Evolutionary conservation across 2,113 vertebrate genomes (phyloP).

Genomic region (Gavialis gangeticus): DNA sequence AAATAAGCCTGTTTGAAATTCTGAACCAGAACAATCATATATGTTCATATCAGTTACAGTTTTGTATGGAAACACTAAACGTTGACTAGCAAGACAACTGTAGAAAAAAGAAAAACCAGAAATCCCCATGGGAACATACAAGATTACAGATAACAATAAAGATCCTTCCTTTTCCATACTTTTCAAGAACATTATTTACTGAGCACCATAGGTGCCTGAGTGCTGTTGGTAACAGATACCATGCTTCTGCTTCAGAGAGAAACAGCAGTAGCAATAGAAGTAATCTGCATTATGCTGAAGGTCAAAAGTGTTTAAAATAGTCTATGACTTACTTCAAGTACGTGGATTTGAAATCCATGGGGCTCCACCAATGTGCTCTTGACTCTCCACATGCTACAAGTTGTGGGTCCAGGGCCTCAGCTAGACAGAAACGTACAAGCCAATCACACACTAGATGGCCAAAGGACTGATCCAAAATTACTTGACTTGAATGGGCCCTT

Average conservation of each 20-base stretch:
- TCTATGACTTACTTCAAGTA: too few relatives aligned
- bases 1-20: not conserved
- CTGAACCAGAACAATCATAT: not conserved
- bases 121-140: not conserved
- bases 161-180: not conserved
- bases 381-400: not conserved
- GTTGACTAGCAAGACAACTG: not conserved
- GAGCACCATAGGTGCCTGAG: not conserved
- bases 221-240: not conserved
- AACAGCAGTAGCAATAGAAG: not conserved
- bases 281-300: not conserved
- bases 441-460: not conserved
- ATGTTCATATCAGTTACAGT: not conserved
- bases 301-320: not conserved
- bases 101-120: not conserved
- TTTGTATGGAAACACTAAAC: not conserved
- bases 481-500: not conserved
- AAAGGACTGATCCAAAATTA: not conserved
- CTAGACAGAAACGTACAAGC: not conserved
- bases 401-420: not conserved
- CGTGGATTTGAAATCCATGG: not conserved
- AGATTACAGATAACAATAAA: not conserved
- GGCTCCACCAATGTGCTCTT: not conserved
- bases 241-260: not conserved
- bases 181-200: not conserved